Base-by-base conservation (phyloP, 2,113 vertebrate genomes). In the Anoplopoma fimbria region DNA sequence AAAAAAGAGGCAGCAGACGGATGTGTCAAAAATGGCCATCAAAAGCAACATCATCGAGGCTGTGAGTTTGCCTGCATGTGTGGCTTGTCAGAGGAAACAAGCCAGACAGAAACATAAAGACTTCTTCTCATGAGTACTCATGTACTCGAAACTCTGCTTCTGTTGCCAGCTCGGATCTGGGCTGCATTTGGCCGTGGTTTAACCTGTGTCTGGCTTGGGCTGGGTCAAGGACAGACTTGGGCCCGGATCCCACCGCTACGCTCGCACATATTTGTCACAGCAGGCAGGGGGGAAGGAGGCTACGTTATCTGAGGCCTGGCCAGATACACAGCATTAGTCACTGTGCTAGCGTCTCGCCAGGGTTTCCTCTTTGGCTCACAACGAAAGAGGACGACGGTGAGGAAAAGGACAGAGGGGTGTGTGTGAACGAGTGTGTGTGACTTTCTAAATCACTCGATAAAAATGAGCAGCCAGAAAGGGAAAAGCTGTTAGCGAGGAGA, bases 311-410 rank as follows among this genome's bases (percentile, higher is more conserved):
- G 80, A 82, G 77, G 76, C 84, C 84, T 5, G 27, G 88, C 90
- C 90, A 90, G 85, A 90, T 84, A 87, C 84, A 84, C 70, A 73
- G 83, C 86, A 96, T 96, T 96, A 96, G 95, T 96, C 95, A 97
- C 94, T 86, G 69, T 67, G 86, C 94, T 93, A 90, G 75, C 0
- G 93, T 95, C 95, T 95, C 95, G 95, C 95, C 95, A 95, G 95
- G 91, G 92, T 94, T 96, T 96, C 93, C 95, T 96, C 93, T 94
- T 87, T 94, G 95, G 96, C 94, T 91, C 81, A 62, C 82, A 94
- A 92, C 91, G 94, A 95, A 90, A 87, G 85, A 82, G 75, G 90
- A 92, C 67, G 70, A 91, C 78, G 67, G 81, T 81, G 78, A 90
- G 84, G 53, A 77, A 89, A 79, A 90, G 88, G 88, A 90, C 88